Evolutionary conservation across 2,113 vertebrate species (phyloP).

Genomic region (Nycticebus coucang): DNA sequence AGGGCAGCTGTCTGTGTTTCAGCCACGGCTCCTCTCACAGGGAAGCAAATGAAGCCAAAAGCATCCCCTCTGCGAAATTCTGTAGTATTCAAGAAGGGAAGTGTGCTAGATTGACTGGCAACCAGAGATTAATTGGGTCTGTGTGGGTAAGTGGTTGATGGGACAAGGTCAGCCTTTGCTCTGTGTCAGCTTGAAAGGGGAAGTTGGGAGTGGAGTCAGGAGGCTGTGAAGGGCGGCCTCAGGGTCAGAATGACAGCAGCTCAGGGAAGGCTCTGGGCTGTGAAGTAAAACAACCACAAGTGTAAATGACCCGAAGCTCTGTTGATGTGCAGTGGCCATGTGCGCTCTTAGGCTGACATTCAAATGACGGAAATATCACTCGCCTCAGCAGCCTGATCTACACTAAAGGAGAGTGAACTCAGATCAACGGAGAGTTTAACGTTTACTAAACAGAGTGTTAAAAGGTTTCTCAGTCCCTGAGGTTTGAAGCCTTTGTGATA

Average conservation of each 20-base stretch:
- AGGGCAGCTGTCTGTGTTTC: slow-evolving; percentile 46
- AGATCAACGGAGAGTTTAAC: slow-evolving; percentile 46
- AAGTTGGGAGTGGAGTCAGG: slow-evolving; percentile 79
- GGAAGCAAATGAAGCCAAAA: slow-evolving; percentile 76
- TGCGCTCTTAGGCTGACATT: slow-evolving; percentile 80
- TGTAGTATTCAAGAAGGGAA: slow-evolving; percentile 80
- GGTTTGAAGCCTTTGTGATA: slow-evolving; percentile 56
- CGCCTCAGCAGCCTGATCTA: slow-evolving; percentile 14
- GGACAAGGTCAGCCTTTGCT: slow-evolving; percentile 83
- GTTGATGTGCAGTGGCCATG: slow-evolving; percentile 74
- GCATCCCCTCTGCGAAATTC: slow-evolving; percentile 69
- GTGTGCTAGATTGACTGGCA: slow-evolving; percentile 75
- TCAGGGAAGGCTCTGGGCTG: slow-evolving; percentile 80
- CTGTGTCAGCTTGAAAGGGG: slow-evolving; percentile 81
- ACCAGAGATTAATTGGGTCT: slow-evolving; percentile 85
- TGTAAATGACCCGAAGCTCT: slow-evolving; percentile 84
- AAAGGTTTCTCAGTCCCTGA: slow-evolving; percentile 64
- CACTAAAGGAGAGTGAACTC: slow-evolving; percentile 43
- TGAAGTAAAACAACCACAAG: slow-evolving; percentile 86
- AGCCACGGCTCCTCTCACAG: slow-evolving; percentile 39
- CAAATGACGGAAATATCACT: slow-evolving; percentile 73
- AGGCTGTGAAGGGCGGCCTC: slow-evolving; percentile 83
- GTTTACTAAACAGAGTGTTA: slow-evolving; percentile 64
- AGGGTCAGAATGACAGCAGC: slow-evolving; percentile 82
- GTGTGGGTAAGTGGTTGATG: slow-evolving; percentile 83